These are phyloP conservation scores for Agonum fuliginosum DNA, from an alignment of 2,888 invertebrate genomes.

Conservation along the genomic window DNA sequence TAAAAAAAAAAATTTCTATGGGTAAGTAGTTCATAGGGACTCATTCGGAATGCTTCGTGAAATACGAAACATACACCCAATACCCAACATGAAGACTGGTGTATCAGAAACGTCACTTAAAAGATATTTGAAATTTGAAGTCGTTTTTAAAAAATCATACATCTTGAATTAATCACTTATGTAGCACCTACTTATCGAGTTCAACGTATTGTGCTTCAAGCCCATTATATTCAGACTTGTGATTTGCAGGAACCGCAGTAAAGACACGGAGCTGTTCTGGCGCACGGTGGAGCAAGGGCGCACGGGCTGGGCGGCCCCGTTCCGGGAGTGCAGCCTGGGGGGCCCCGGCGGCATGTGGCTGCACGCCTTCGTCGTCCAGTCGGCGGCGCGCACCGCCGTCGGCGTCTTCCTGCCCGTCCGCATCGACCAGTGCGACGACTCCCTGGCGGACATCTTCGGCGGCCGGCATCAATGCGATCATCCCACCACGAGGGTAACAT, in stretches of 20 bases:
- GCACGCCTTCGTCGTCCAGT: conserved; percentile 68
- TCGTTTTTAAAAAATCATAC: no score
- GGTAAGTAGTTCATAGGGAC: no score
- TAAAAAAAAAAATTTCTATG: no score
- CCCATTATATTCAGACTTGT: no score
- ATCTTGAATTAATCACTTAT: no score
- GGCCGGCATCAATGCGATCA: conserved; percentile 78
- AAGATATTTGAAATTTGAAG: no score
- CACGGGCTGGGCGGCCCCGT: conserved; percentile 70
- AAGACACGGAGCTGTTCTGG: conserved; percentile 76
- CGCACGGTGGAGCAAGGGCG: conserved; percentile 73
- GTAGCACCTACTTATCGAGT: no score
- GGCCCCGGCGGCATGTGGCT: conserved; percentile 69
- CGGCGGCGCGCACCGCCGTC: conserved; percentile 64
- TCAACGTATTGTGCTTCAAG: no score
- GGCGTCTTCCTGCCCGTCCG: conserved; percentile 73
- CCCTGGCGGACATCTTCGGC: conserved; percentile 81
- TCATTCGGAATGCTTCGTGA: no score
- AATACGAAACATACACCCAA: no score
- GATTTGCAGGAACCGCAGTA: conserved; percentile 73
- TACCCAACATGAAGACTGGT: no score
- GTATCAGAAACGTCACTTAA: no score
- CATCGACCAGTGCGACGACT: conserved; percentile 84
- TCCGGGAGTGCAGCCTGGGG: conserved; percentile 69
- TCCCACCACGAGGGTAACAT: conserved; percentile 73